Base-by-base conservation (phyloP, 2,113 vertebrate species). In the Calypte anna region DNA sequence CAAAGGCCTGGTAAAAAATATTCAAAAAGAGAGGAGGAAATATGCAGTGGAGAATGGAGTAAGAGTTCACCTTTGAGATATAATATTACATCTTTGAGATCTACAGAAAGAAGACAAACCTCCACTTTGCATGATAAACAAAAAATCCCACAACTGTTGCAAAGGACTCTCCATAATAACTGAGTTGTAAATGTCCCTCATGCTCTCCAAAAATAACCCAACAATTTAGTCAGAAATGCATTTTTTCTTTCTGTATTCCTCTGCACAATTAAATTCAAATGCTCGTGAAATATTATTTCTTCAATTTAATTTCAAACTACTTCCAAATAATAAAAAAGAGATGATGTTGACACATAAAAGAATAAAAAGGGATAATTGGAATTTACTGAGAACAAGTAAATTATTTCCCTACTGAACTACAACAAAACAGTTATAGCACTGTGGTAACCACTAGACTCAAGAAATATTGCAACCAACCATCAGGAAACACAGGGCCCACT, bases 391-490 rank as follows among this genome's bases (percentile, higher is more conserved):
- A 81, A 15, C 4, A 90, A 75, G 31, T 43, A 24, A 36, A 12
- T 75, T 69, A 54, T 91, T 77, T 82, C 48, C 74, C 16, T 72
- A 36, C 44, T 15, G 70, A 93, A 85, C 30, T 21, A 55, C 82
- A 91, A 59, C 67, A 93, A 90, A 88, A 82, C 72, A 90, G 44
- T 64, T 31, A 61, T 40, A 40, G 77, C 55, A 51, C 84, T 94
- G 44, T 69, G 68, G 87, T 40, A 94, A 89, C 79, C n/a, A 53
- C 12, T 30, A 31, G 54, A 55, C 54, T 55, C 3, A 23, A 31
- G 75, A 82, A 96, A 90, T 38, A 79, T 0, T 31, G n/a, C 84
- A 63, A 76, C 2, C 0, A 0, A n/a, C 57, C 58, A 46, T 15
- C 30, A 73, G 62, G 67, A 82, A 66, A 61, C 70, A 69, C 15